Evolutionary conservation across 2,113 vertebrate genomes (phyloP).

Genomic region (Nyctereutes procyonoides): DNA sequence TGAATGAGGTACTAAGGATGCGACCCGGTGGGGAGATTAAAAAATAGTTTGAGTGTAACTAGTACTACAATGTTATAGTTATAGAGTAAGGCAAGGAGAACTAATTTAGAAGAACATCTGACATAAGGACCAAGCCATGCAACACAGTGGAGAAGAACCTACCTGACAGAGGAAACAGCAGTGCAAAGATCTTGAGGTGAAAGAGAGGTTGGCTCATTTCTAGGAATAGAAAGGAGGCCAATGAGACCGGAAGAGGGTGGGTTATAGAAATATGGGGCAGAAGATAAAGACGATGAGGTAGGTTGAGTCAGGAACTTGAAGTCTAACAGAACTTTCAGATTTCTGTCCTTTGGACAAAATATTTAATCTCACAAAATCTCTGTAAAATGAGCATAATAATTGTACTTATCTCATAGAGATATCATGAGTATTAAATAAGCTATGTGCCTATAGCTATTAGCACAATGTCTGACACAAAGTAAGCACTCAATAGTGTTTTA

Average conservation of each 20-base stretch:
- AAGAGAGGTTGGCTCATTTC: not conserved
- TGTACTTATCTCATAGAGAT: not conserved
- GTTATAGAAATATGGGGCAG: not conserved
- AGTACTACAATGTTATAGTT: not conserved
- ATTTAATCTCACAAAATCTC: constrained; percentile 4
- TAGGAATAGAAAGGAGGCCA: not conserved
- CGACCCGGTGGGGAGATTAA: not conserved
- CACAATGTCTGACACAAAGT: not conserved
- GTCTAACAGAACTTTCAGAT: not conserved
- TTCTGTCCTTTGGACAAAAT: constrained; percentile 7
- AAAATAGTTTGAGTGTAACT: constrained; percentile 19
- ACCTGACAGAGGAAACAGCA: not conserved
- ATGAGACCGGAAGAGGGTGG: not conserved
- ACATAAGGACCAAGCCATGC: not conserved
- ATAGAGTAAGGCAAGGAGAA: not conserved
- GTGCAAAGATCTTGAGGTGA: not conserved
- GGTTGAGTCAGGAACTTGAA: not conserved
- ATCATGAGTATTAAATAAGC: not conserved
- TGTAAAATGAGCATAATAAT: constrained; percentile 18
- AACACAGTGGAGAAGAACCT: not conserved
- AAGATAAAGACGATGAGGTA: not conserved
- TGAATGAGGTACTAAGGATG: not conserved
- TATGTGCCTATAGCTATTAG: not conserved
- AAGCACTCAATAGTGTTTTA: not conserved
- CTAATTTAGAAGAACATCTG: constrained; percentile 10